Conservation (phyloP, 2,797 vertebrate species). For the Hydrophis major region DNA sequence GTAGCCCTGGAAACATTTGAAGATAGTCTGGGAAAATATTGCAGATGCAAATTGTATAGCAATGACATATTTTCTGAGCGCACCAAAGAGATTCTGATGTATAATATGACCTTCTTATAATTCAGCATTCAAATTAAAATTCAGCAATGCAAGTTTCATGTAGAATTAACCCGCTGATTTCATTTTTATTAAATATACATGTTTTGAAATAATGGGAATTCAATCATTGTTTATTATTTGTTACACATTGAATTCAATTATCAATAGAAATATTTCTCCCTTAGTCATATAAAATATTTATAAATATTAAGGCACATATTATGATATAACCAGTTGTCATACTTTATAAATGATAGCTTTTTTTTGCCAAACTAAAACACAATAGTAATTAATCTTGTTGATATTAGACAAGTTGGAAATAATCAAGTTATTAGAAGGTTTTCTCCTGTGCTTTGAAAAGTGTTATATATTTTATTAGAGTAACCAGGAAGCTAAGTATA, state of each 20-base stretch:
- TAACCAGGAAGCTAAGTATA: slow-evolving; percentile 12
- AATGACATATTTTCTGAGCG: background rate
- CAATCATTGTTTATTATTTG: slow-evolving; percentile 7
- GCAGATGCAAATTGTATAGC: background rate
- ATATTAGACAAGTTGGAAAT: slow-evolving; percentile 30
- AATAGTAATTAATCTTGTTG: slow-evolving; percentile 19
- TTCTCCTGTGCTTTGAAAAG: slow-evolving; percentile 12
- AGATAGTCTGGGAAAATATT: background rate
- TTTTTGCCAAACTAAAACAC: slow-evolving; percentile 24
- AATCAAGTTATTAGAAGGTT: background rate
- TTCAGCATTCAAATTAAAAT: background rate
- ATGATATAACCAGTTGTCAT: slow-evolving; percentile 25
- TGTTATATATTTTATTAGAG: slow-evolving; percentile 9
- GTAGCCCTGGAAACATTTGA: slow-evolving; percentile 3
- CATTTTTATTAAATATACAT: background rate
- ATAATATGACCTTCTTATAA: background rate
- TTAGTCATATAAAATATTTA: background rate
- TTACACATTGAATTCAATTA: slow-evolving; percentile 17
- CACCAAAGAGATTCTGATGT: background rate
- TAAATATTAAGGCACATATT: background rate
- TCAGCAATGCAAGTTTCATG: background rate
- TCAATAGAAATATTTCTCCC: slow-evolving; percentile 13
- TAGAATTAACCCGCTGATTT: background rate
- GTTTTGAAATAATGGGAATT: background rate
- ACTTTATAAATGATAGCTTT: slow-evolving; percentile 26